Conservation (phyloP, 2,888 invertebrate genomes). For the Thysanoteuthis rhombus region DNA sequence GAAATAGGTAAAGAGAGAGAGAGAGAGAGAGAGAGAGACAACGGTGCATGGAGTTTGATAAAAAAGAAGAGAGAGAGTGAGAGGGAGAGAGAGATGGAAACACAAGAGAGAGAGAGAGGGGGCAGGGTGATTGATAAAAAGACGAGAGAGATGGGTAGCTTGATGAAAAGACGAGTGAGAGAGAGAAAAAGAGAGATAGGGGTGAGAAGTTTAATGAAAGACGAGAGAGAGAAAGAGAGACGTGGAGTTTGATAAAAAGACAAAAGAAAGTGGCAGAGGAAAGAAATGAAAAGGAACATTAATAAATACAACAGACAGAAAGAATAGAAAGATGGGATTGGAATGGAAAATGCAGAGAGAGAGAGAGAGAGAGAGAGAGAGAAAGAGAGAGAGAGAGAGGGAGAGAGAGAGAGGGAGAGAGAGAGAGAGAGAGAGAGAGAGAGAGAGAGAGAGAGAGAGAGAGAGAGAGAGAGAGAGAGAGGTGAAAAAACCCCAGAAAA, state of each 20-base stretch:
- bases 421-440: neutral
- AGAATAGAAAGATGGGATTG: neutral
- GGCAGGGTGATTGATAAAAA: neutral
- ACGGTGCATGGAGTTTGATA: too few relatives aligned
- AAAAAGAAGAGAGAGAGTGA: too few relatives aligned
- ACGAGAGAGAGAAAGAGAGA: neutral
- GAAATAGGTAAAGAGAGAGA: too few relatives aligned
- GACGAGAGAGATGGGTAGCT: neutral
- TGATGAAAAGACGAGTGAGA: neutral
- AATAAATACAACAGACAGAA: neutral
- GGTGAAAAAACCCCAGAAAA: neutral
- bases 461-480: neutral
- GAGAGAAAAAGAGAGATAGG: constrained; percentile 31
- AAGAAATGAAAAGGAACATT: neutral
- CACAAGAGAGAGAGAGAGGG: constrained; percentile 22
- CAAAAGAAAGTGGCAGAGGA: neutral
- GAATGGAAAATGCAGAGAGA: neutral
- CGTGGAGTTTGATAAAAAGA: neutral
- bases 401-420: neutral
- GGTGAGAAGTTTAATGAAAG: neutral
- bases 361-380: neutral
- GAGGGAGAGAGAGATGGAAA: too few relatives aligned
- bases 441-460: neutral
- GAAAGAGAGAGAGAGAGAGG: neutral
- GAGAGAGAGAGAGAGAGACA: too few relatives aligned